Conservation (phyloP, 2,888 invertebrate genomes). For the Scaptomyza polygonia region DNA sequence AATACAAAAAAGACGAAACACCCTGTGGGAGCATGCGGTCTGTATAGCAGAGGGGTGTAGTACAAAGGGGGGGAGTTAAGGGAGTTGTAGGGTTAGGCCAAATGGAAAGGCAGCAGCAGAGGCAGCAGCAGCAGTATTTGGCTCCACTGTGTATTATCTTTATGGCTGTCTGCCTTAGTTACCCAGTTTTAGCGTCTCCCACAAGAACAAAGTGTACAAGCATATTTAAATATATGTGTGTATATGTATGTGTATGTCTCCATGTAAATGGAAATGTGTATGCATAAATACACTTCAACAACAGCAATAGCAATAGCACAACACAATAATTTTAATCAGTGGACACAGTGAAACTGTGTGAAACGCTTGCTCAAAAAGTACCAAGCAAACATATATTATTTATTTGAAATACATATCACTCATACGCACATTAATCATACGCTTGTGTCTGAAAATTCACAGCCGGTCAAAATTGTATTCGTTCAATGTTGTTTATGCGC, state of each 20-base stretch:
- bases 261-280: not conserved
- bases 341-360: not conserved
- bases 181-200: conserved; percentile 32
- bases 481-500: too few relatives aligned
- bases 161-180: conserved; percentile 43
- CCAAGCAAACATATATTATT: not conserved
- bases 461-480: too few relatives aligned
- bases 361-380: conserved; percentile 40
- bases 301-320: not conserved
- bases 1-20: conserved; percentile 35
- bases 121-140: conserved; percentile 30
- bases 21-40: conserved; percentile 52
- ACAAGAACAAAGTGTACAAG: too few relatives aligned
- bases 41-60: not conserved
- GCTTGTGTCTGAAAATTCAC: not conserved
- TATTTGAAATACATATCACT: conserved; percentile 28
- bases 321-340: conserved; percentile 18
- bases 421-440: conserved; percentile 54
- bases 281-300: not conserved
- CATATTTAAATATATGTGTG: not conserved
- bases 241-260: not conserved
- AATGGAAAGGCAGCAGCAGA: conserved; percentile 9
- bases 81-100: not conserved
- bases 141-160: conserved; percentile 63
- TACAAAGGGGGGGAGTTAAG: not conserved